Base-by-base conservation (phyloP, 2,113 vertebrate species). In the Rhinoderma darwinii region DNA sequence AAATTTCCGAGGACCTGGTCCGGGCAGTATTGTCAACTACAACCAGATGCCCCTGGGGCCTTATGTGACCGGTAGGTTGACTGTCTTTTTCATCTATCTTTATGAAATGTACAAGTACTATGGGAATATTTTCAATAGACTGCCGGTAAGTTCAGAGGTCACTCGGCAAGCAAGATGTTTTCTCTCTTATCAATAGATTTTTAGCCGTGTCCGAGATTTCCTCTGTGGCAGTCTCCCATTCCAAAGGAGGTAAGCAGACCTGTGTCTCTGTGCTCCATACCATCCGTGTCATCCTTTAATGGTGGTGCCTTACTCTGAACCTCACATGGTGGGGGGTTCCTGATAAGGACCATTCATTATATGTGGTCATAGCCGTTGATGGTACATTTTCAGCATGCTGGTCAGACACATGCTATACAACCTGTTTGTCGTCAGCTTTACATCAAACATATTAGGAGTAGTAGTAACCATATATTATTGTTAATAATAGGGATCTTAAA, bases 21-120 rank as follows among this genome's bases (percentile, higher is more conserved):
- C 96, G 0, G 96, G 97, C 11, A 94, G 96, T 82, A 96, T 99
- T 91, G 96, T 99, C 90, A 99, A 99, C 94, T 99, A 99, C 94
- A 99, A 96, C 86, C 98, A 99, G 96, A 99, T 99, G 98, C 98
- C 98, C 84, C 94, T 98, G 88, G 98, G 98, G 81, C 98, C 98
- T 0, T 99, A 99, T 0, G 96, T 99, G 93, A 98, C 97, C 0
- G 97, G 98, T 99, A 94, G 92, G 96, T 90, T 0, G 6, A 30
- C 2, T 66, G 0, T 8, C 18, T 6, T 0, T 0, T 35, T 37
- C 20, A 0, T 27, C 17, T 17, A n/a, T 22, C 18, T 3, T 30
- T 75, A 47, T 37, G 25, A 50, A 43, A 17, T 9, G 17, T 73
- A 44, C 4, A 25, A 25, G 56, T 59, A 59, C 50, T 44, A 30